These are phyloP conservation scores for Agriotes lineatus DNA, from an alignment of 2,888 invertebrate species.

Conservation along the genomic window DNA sequence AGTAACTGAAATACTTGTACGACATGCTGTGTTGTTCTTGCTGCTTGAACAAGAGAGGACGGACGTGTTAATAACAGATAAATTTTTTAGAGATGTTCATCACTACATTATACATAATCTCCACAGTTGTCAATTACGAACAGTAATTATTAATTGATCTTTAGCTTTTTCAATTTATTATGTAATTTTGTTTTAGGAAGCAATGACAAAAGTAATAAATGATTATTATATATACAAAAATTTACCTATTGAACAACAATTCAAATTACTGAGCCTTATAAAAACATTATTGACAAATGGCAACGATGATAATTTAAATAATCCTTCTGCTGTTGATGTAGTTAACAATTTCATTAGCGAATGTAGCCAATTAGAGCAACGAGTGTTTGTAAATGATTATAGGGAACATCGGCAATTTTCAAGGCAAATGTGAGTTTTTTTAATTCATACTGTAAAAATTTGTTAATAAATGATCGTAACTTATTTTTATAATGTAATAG, in stretches of 20 bases:
- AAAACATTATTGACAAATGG: not conserved
- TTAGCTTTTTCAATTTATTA: no score
- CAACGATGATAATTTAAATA: not conserved
- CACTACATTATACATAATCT: slow-evolving; percentile 33
- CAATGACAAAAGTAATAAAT: slow-evolving; percentile 32
- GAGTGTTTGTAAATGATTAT: slow-evolving; percentile 28
- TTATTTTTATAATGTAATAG: slow-evolving; percentile 31
- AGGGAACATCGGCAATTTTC: slow-evolving; percentile 5
- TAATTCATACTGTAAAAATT: not conserved
- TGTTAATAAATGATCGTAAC: not conserved
- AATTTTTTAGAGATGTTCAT: slow-evolving; percentile 38
- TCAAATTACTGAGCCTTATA: slow-evolving; percentile 19
- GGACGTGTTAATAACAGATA: slow-evolving; percentile 36
- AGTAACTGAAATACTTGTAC: slow-evolving; percentile 13
- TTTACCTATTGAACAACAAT: slow-evolving; percentile 36
- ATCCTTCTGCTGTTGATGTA: not conserved
- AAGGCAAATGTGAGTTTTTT: slow-evolving; percentile 36
- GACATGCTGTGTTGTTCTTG: slow-evolving; percentile 1
- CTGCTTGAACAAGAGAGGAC: slow-evolving; percentile 21
- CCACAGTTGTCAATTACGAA: slow-evolving; percentile 9
- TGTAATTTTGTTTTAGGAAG: slow-evolving; percentile 20
- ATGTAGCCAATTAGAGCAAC: slow-evolving; percentile 20
- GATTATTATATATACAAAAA: slow-evolving; percentile 21
- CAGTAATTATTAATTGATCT: slow-evolving; percentile 33
- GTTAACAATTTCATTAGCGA: slow-evolving; percentile 31